Base-by-base conservation (phyloP, 2,797 vertebrate species). In the Limnodromus scolopaceus region DNA sequence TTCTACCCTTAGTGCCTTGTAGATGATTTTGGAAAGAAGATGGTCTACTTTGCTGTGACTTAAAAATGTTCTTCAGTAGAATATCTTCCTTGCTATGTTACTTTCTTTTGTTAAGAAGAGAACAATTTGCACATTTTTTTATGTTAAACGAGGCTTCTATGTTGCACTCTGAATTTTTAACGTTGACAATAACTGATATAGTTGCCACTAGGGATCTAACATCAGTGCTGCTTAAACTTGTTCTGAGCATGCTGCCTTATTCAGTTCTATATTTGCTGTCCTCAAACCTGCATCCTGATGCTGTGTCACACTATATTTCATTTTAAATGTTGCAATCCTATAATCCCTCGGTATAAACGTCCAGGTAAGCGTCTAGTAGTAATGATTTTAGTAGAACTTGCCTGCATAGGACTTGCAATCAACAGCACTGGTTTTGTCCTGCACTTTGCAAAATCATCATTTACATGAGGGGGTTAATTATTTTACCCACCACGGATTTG, bases 1-100 rank as follows among this genome's bases (percentile, higher is more conserved):
- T 99, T 98, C 99, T 98, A 98, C 99, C 99, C 98, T 98, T 99
- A 99, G 99, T 99, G 99, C 99, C 99, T 99, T 99, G 99, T 99
- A 99, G 98, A 99, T 99, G 98, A 98, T 97, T 98, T 99, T 98
- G 98, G 98, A 99, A 98, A 98, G 98, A 99, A 99, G 98, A 98
- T 95, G 97, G 98, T 99, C 98, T 99, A 98, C 98, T 97, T 98
- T 96, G 97, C 98, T 97, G 98, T 99, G 98, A 96, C 92, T 98
- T 95, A 81, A 95, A 80, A 94, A 97, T 97, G 97, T 98, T 96
- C 96, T 98, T 98, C 97, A 98, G 98, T 99, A 99, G 98, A 98
- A 97, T 98, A 98, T 97, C 98, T 98, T 98, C 97, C 98, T 98
- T 97, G 98, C 98, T 98, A 96, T 97, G 98, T 99, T 99, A 98